These are phyloP conservation scores for Arctia plantaginis DNA, from an alignment of 2,888 invertebrate species.

Conservation along the genomic window DNA sequence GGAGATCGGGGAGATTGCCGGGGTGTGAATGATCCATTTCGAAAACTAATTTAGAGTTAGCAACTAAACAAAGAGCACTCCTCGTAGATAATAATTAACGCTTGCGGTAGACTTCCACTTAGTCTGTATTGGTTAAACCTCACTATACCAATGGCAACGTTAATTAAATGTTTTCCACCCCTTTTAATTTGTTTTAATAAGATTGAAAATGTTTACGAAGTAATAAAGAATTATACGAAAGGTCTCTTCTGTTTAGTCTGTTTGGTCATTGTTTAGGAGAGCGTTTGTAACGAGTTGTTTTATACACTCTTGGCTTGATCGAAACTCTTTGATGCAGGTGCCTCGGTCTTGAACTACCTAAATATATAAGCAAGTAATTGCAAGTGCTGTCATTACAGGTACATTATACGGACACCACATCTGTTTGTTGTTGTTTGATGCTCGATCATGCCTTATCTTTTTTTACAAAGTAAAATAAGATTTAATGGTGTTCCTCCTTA, in stretches of 20 bases:
- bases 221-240: slow-evolving; percentile 12
- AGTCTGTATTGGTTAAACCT: slow-evolving; percentile 81
- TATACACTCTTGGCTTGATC: neutral
- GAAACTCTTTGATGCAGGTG: neutral
- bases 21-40: slow-evolving; percentile 87
- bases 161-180: slow-evolving; percentile 62
- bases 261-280: neutral
- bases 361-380: too few species aligned
- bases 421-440: neutral
- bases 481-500: too few species aligned
- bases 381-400: neutral
- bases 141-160: slow-evolving; percentile 76
- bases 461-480: too few species aligned
- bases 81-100: slow-evolving; percentile 87
- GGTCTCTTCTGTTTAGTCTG: neutral
- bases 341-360: neutral
- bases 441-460: neutral
- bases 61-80: slow-evolving; percentile 87
- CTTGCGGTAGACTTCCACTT: slow-evolving; percentile 85
- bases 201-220: slow-evolving; percentile 25
- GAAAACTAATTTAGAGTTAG: slow-evolving; percentile 87
- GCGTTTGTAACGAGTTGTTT: neutral
- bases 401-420: neutral
- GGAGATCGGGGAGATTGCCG: slow-evolving; percentile 59
- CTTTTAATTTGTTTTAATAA: slow-evolving; percentile 48